Base-by-base conservation (phyloP, 2,888 invertebrate species). In the Amaurobius ferox region DNA sequence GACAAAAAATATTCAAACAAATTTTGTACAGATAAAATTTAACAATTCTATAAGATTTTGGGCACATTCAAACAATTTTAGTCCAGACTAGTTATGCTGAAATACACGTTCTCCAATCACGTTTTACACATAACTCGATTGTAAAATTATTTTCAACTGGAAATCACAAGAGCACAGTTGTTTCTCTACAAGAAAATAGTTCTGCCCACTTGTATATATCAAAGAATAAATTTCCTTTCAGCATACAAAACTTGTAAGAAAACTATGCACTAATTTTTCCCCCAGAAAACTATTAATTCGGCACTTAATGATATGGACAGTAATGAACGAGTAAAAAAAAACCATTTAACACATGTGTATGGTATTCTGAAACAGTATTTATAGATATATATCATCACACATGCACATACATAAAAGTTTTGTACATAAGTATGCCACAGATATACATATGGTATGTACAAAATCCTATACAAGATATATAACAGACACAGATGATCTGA, bases 381-480 rank as follows among this genome's bases (percentile, higher is more conserved):
- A 81, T 81, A 81, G 40, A 77, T 81, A 80, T 73, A 30, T 62
- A 55, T 64, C 16, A 29, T n/a, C 16, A 16, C n/a, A 64, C 30
- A 29, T 13, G 30, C 30, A 29, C n/a, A 77, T 64, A 67, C 26
- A 80, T 55, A 68, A 71, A 83, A 32, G 5, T 78, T 55, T 85
- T 77, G 55, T 85, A 85, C 83, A 85, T 39, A 85, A 77, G 76
- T 77, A 77, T 67, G 66, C 71, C 71, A 85, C 83, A 85, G 68
- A 80, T 77, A 85, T 85, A 85, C 83, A 85, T 77, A 77, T 77
- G 71, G 39, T 85, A 85, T 85, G 66, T 85, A 85, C 83, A 85
- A 78, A 16, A 85, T 61, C 61, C 64, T 85, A 77, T 72, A 77
- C 72, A 44, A 71, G 23, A 35, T 48, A 77, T 71, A 64, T 77